Evolutionary conservation across 2,797 vertebrate genomes (phyloP).

Genomic region (Chelon labrosus): DNA sequence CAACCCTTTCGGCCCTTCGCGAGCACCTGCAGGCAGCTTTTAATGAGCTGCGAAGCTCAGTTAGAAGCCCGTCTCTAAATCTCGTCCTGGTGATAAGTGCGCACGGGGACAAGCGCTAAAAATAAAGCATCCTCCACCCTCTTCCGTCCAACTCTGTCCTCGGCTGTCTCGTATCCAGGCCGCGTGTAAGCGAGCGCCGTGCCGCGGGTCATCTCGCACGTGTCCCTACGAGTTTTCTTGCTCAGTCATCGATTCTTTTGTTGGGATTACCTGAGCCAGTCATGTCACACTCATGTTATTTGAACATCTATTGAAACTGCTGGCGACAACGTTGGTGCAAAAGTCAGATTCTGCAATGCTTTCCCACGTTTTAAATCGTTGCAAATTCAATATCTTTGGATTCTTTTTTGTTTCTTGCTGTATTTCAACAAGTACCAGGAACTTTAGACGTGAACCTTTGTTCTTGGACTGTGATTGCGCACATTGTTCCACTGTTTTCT

Average conservation of each 20-base stretch:
- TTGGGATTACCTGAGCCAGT: background rate
- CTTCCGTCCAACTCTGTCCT: slow-evolving; percentile 35
- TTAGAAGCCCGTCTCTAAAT: slow-evolving; percentile 55
- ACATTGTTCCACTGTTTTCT: background rate
- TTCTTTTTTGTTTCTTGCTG: background rate
- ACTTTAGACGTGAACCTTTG: background rate
- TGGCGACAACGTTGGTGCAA: no score
- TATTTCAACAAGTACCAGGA: background rate
- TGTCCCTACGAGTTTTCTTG: background rate
- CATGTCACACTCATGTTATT: background rate
- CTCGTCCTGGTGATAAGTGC: slow-evolving; percentile 61
- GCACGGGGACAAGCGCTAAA: slow-evolving; percentile 61
- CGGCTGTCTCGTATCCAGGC: slow-evolving; percentile 53
- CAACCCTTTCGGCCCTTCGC: background rate
- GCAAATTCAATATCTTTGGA: background rate
- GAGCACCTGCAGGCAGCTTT: slow-evolving; percentile 21
- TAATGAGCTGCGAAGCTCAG: slow-evolving; percentile 43
- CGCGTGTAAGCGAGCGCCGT: slow-evolving; percentile 46
- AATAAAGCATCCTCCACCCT: slow-evolving; percentile 65
- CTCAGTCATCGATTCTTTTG: slow-evolving; percentile 8
- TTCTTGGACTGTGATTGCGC: background rate
- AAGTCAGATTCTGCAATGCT: no score
- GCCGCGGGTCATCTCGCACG: slow-evolving; percentile 14
- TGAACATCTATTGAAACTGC: background rate
- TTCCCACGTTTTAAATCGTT: no score